A percentile compares a stretch with the other conserved stretches of the same genome.
Conservation (phyloP, 2,888 invertebrate genomes). For the Mythimna impura region DNA sequence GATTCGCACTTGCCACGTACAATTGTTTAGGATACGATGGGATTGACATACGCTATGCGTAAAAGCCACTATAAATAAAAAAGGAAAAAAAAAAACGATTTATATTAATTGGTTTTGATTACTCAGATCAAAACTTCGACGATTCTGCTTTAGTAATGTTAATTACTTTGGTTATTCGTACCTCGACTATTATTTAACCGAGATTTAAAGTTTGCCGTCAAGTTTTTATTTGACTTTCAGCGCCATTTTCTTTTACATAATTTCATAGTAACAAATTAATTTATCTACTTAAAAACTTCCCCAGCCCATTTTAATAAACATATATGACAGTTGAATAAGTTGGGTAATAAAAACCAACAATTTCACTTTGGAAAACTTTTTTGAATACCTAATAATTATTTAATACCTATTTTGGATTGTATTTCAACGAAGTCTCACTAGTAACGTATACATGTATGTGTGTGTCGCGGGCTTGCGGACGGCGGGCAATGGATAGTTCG, state of each 20-base stretch:
- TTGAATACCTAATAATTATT: neutral
- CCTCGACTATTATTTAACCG: neutral
- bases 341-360: neutral
- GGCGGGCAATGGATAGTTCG: too few relatives aligned
- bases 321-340: neutral
- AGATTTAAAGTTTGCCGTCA: neutral
- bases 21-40: too few relatives aligned
- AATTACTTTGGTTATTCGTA: neutral
- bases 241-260: neutral
- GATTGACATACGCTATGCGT: too few relatives aligned
- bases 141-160: slow-evolving; percentile 1
- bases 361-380: neutral
- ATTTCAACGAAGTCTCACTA: too few relatives aligned
- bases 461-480: too few relatives aligned
- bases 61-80: too few relatives aligned
- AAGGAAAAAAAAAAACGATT: neutral
- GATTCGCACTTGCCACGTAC: too few relatives aligned
- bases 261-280: neutral
- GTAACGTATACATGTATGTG: too few relatives aligned
- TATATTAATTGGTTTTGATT: neutral
- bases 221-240: neutral
- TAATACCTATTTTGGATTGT: too few relatives aligned
- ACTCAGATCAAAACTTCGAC: neutral
- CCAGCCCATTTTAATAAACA: neutral
- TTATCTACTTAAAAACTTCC: neutral